phyloP scores from a whole-genome alignment of 2,113 vertebrate species.

The Caranx ignobilis region DNA sequence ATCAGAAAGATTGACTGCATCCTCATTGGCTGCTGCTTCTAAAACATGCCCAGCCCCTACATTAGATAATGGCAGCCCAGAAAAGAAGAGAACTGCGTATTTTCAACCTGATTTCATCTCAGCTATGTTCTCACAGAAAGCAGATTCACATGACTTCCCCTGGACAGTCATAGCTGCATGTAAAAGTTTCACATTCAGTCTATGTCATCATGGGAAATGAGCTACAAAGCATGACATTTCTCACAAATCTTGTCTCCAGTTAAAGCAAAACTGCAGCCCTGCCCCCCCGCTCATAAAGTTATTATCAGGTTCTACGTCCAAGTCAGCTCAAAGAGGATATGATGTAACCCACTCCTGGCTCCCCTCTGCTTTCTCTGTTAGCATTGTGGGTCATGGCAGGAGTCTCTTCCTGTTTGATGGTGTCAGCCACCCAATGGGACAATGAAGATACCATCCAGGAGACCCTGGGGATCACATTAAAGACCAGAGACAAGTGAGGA shows the following conservation, averaged over 20 bases:
- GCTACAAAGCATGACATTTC: background rate
- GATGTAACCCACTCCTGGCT: slow-evolving; percentile 50
- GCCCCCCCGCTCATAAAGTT: slow-evolving; percentile 27
- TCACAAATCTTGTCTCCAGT: background rate
- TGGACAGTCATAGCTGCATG: slow-evolving; percentile 9
- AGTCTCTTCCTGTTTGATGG: slow-evolving; percentile 63
- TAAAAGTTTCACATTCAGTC: slow-evolving; percentile 1
- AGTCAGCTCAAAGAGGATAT: slow-evolving; percentile 36
- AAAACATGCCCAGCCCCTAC: slow-evolving; percentile 38
- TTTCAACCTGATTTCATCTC: slow-evolving; percentile 47
- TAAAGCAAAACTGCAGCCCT: background rate
- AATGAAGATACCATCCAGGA: slow-evolving; percentile 70
- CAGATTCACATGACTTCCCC: slow-evolving; percentile 36
- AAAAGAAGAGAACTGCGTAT: slow-evolving; percentile 37
- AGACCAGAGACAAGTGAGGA: slow-evolving; percentile 54
- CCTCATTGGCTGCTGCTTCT: slow-evolving; percentile 68
- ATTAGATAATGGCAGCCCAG: slow-evolving; percentile 48
- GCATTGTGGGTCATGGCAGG: slow-evolving; percentile 53
- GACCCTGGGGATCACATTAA: slow-evolving; percentile 49
- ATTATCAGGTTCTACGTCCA: slow-evolving; percentile 45
- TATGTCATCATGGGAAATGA: slow-evolving; percentile 26
- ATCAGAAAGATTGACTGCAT: slow-evolving; percentile 74
- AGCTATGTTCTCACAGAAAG: slow-evolving; percentile 42
- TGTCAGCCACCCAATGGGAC: slow-evolving; percentile 68
- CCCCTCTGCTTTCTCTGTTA: slow-evolving; percentile 58